phyloP scores from a whole-genome alignment of 2,113 vertebrate species.

The Chamaetylas fuelleborni region DNA sequence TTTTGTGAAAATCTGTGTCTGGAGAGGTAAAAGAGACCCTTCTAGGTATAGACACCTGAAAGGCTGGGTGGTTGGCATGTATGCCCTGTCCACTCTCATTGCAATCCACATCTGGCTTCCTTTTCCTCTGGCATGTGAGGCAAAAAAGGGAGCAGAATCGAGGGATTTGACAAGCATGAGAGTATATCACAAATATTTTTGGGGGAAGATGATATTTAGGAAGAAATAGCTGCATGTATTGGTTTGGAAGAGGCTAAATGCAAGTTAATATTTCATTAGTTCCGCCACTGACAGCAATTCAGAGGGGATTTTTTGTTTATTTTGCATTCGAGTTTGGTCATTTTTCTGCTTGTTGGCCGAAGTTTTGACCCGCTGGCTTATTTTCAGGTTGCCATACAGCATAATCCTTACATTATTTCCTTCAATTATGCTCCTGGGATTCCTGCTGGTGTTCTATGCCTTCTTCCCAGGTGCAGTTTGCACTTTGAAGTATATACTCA shows the following conservation, averaged over 20 bases:
- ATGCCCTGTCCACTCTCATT: not conserved
- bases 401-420: not conserved
- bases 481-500: not conserved
- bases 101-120: not conserved
- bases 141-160: not conserved
- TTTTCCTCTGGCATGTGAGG: not conserved
- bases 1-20: not conserved
- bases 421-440: not conserved
- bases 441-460: not conserved
- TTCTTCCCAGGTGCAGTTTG: not conserved
- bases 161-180: not conserved
- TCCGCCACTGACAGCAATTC: not conserved
- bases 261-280: not conserved
- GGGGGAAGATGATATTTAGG: rapidly evolving
- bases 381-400: not conserved
- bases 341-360: not conserved
- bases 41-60: not conserved
- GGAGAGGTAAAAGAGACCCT: not conserved
- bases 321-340: not conserved
- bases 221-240: not conserved
- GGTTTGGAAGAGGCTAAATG: not conserved
- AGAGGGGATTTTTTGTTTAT: not conserved
- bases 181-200: not conserved
- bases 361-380: not conserved
- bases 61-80: not conserved